Base-by-base conservation (phyloP, 2,888 invertebrate species). In the Lycaena phlaeas region DNA sequence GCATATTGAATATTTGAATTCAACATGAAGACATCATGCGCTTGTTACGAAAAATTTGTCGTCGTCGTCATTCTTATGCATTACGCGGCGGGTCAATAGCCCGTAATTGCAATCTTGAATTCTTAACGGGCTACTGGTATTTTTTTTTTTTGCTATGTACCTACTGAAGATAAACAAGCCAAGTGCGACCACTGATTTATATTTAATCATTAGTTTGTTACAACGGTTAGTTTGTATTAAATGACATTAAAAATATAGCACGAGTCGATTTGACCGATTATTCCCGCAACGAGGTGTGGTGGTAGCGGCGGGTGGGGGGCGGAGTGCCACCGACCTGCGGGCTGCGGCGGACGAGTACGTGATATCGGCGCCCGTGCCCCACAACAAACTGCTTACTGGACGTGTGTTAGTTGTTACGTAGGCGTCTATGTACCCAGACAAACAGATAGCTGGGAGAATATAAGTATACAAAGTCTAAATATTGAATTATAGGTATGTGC, bases 371-470 rank as follows among this genome's bases (percentile, higher is more conserved):
- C 77, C 75, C 79, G 77, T 81, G 81, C 77, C 74, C 69, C 76
- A 82, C 77, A 81, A 81, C 79, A 82, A 81, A 81, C 78, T 79
- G 81, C 79, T 79, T 78, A 78, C 75, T 79, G 79, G 76, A 78
- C 76, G 73, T 73, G 75, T n/a, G n/a, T n/a, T n/a, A n/a, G n/a
- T n/a, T n/a, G n/a, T 78, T 81, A 79, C 71, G 79, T 79, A 77
- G 77, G 77, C 76, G 75, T 70, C 68, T 71, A 65, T 68, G 68
- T 69, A 72, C 66, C 70, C 65, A 69, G 57, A 68, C 57, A 67
- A 52, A 52, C 30, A 46, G 42, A 44, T 50, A 51, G 41, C 45
- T 46, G 52, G 51, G 34, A 28, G 45, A 42, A 43, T 46, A 15
- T 17, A 14, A n/a, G 40, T 41, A 41, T 43, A 49, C 34, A 29